These are phyloP conservation scores for Mimumesa dahlbomi DNA, from an alignment of 2,888 invertebrate genomes.

Conservation along the genomic window DNA sequence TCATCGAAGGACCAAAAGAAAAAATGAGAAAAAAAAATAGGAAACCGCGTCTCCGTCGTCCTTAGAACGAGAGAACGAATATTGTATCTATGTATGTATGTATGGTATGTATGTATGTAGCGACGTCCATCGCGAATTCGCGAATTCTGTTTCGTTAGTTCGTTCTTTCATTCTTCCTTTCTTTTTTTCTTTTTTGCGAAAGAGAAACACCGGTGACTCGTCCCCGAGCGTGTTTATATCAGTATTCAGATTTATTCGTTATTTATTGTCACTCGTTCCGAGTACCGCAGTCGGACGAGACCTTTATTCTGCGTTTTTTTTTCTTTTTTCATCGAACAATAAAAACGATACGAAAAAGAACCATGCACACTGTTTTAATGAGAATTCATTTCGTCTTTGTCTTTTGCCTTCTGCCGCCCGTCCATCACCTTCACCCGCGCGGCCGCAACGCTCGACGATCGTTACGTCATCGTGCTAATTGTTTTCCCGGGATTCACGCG, in stretches of 20 bases:
- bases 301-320: background rate
- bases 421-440: background rate
- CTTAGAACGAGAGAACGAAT: conserved; percentile 37
- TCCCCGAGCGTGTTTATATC: conserved; percentile 45
- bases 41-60: conserved; percentile 45
- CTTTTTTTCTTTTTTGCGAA: conserved; percentile 6
- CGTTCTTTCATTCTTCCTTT: no score
- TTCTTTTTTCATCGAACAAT: conserved; percentile 20
- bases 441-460: background rate
- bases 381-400: no score
- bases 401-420: no score
- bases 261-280: conserved; percentile 48
- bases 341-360: conserved; percentile 13
- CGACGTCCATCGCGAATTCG: conserved; percentile 15
- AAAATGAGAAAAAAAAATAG: no score
- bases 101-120: no score
- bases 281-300: background rate
- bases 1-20: conserved; percentile 66
- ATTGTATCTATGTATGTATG: no score
- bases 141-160: no score
- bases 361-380: background rate
- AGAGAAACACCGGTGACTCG: conserved; percentile 45
- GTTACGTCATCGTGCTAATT: background rate
- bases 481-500: no score
- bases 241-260: conserved; percentile 57